Evolutionary conservation across 1,140 invertebrate species (phyloP).

Genomic region (Dendroctonus ponderosae): DNA sequence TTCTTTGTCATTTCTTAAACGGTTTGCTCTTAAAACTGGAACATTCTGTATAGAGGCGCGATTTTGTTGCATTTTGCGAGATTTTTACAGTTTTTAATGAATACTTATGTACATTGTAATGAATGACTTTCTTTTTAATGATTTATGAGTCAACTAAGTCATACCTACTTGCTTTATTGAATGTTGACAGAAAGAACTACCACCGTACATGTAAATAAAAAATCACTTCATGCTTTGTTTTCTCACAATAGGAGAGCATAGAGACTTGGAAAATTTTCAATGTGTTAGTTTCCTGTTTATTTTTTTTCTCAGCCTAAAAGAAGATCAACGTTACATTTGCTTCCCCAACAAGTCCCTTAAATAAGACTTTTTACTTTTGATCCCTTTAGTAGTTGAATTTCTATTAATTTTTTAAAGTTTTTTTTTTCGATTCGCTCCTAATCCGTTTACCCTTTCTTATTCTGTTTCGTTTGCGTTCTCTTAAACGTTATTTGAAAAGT

Average conservation of each 20-base stretch:
- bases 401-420: slow-evolving; percentile 1
- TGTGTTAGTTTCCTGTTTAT: slow-evolving; percentile 53
- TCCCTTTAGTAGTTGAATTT: slow-evolving; percentile 3
- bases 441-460: not conserved
- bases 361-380: slow-evolving; percentile 22
- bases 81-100: no score
- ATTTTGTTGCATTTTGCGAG: no score
- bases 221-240: slow-evolving; percentile 23
- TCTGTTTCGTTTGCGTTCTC: not conserved
- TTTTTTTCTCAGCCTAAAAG: slow-evolving; percentile 49
- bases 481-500: not conserved
- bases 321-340: slow-evolving; percentile 45
- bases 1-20: no score
- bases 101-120: no score
- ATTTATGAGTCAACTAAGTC: no score
- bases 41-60: no score
- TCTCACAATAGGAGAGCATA: slow-evolving; percentile 5
- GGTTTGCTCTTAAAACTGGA: no score
- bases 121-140: no score
- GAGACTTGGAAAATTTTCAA: slow-evolving; percentile 13
- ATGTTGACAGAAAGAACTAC: no score
- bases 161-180: no score
- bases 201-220: not conserved
- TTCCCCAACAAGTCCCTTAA: slow-evolving; percentile 34
- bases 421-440: not conserved